phyloP scores from a whole-genome alignment of 2,113 vertebrate species.

The Sterna hirundo region DNA sequence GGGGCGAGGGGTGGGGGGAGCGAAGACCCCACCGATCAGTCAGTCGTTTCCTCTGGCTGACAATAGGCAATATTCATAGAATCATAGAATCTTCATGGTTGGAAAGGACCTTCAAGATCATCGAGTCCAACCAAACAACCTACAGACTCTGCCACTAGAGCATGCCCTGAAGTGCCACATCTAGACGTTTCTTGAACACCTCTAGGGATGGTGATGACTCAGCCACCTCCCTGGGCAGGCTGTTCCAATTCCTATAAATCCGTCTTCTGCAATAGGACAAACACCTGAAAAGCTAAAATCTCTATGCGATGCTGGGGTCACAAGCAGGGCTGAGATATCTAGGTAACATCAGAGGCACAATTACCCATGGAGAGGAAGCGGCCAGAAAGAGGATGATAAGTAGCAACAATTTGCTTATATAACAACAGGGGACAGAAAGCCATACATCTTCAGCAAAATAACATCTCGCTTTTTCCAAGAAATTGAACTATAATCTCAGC shows the following conservation, averaged over 20 bases:
- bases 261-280: not conserved
- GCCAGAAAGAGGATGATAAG: not conserved
- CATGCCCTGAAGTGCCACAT: too few relatives aligned
- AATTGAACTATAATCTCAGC: conserved; percentile 8
- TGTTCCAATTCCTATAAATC: not conserved
- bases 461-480: not conserved
- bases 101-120: too few relatives aligned
- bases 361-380: not conserved
- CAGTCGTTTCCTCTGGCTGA: not conserved
- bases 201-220: too few relatives aligned
- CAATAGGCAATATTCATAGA: not conserved
- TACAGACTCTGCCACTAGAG: too few relatives aligned
- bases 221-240: too few relatives aligned
- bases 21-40: not conserved
- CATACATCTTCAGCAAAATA: not conserved
- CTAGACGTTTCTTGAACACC: too few relatives aligned
- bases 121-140: too few relatives aligned
- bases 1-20: accelerated
- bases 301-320: not conserved
- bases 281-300: not conserved
- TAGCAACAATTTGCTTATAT: not conserved
- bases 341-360: not conserved
- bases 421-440: not conserved
- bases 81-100: too few relatives aligned
- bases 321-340: not conserved